These are phyloP conservation scores for Vireo altiloquus DNA, from an alignment of 2,113 vertebrate genomes.

Conservation along the genomic window DNA sequence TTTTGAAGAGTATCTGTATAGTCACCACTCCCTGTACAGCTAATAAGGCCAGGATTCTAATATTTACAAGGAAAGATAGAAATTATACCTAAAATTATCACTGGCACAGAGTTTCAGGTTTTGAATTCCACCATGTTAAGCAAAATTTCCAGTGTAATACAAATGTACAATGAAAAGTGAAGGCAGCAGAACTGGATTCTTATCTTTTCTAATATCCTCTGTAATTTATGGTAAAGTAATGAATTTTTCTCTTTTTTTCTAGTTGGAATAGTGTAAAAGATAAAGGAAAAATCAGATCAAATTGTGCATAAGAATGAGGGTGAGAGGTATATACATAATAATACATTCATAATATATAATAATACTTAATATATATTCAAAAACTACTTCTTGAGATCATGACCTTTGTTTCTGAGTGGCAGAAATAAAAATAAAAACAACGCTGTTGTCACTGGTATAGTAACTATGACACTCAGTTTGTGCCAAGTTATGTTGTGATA, in stretches of 20 bases:
- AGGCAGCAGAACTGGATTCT: not conserved
- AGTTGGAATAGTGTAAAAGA: not conserved
- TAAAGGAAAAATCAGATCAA: not conserved
- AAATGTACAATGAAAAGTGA: not conserved
- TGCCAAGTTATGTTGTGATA: not conserved
- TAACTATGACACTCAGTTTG: not conserved
- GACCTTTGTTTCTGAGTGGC: not conserved
- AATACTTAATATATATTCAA: not conserved
- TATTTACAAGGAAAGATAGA: not conserved
- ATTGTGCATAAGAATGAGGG: not conserved
- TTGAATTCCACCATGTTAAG: slow-evolving; percentile 27
- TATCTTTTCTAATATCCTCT: not conserved
- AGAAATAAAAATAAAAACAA: not conserved
- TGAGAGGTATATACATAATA: not conserved
- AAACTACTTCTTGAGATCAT: not conserved
- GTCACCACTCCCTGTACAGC: not conserved
- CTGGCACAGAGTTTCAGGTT: not conserved
- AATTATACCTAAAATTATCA: not conserved
- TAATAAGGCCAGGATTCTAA: not conserved
- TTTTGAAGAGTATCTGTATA: not conserved
- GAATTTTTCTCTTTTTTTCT: not conserved
- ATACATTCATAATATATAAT: no score
- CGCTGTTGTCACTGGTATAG: not conserved
- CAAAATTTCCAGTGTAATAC: not conserved
- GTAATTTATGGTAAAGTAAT: not conserved